A percentile compares a stretch with the other conserved stretches of the same genome.
phyloP scores from a whole-genome alignment of 2,888 invertebrate genomes.

The Geotrupes spiniger region DNA sequence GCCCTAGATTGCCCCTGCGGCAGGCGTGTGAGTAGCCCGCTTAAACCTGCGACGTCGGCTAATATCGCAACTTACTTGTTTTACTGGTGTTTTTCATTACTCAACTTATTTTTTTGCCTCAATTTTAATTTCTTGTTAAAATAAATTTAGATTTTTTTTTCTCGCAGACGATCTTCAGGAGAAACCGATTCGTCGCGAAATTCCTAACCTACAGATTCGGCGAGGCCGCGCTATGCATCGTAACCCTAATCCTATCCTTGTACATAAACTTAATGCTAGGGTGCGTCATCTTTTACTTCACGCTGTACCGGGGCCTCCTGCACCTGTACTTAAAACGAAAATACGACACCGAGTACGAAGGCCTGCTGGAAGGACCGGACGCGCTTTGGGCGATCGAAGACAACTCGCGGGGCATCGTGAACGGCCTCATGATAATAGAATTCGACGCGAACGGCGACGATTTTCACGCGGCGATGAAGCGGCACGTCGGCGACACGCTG shows the following conservation, averaged over 20 bases:
- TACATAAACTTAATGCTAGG: background rate
- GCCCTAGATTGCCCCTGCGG: no score
- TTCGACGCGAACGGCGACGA: slow-evolving; percentile 5
- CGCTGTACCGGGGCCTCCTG: slow-evolving; percentile 2
- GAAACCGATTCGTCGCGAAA: slow-evolving; percentile 1
- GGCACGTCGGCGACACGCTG: slow-evolving; percentile 5
- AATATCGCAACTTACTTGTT: no score
- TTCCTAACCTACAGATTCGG: background rate
- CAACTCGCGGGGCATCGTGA: slow-evolving; percentile 9
- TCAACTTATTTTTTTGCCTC: no score
- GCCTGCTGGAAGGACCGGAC: slow-evolving; percentile 7
- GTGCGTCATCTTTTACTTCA: background rate
- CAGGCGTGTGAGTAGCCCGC: no score
- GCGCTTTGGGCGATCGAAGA: slow-evolving; percentile 12
- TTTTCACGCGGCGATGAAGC: slow-evolving; percentile 8
- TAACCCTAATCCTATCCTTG: slow-evolving; percentile 6
- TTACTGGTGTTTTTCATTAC: no score
- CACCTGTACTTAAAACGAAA: background rate
- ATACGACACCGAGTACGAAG: slow-evolving; percentile 5
- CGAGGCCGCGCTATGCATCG: background rate
- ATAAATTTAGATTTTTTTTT: background rate
- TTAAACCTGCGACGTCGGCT: no score
- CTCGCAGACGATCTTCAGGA: slow-evolving; percentile 4
- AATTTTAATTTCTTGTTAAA: no score
- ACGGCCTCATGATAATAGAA: slow-evolving; percentile 11